These are phyloP conservation scores for Trissolcus japonicus DNA, from an alignment of 2,888 invertebrate species.

Conservation along the genomic window DNA sequence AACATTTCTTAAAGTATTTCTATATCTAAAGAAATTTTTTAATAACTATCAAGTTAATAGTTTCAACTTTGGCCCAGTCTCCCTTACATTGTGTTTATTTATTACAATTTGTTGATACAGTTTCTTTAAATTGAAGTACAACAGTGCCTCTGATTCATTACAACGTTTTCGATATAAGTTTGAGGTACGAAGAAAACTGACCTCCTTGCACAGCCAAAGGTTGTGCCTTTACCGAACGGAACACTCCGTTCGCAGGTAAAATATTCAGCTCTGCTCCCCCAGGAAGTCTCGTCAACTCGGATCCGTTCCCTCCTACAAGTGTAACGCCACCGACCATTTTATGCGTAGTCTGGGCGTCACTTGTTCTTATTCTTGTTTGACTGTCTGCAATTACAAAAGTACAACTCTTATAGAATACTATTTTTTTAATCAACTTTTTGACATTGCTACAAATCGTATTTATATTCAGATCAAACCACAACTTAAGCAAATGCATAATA, in stretches of 20 bases:
- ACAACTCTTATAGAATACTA: slow-evolving; percentile 6
- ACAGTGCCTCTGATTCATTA: background rate
- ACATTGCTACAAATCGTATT: too few species aligned
- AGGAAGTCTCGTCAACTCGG: slow-evolving; percentile 74
- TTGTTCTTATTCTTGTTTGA: slow-evolving; percentile 72
- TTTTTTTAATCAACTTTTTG: background rate
- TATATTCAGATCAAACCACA: too few species aligned
- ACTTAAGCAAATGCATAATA: too few species aligned
- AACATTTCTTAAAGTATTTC: too few species aligned
- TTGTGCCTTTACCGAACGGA: slow-evolving; percentile 69
- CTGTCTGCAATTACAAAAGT: slow-evolving; percentile 63
- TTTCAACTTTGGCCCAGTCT: too few species aligned
- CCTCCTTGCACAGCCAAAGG: slow-evolving; percentile 72
- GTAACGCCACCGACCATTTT: slow-evolving; percentile 76
- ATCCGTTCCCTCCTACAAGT: slow-evolving; percentile 71
- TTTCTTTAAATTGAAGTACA: background rate
- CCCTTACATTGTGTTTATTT: too few species aligned
- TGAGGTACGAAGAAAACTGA: slow-evolving; percentile 50
- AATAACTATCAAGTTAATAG: too few species aligned
- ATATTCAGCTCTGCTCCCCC: slow-evolving; percentile 75
- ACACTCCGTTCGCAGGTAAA: slow-evolving; percentile 74
- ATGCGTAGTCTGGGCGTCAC: slow-evolving; percentile 73
- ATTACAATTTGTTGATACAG: too few species aligned
- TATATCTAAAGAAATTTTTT: too few species aligned
- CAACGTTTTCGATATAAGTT: too few species aligned